phyloP scores from a whole-genome alignment of 2,797 vertebrate species.

The Sebastes wilsoni region DNA sequence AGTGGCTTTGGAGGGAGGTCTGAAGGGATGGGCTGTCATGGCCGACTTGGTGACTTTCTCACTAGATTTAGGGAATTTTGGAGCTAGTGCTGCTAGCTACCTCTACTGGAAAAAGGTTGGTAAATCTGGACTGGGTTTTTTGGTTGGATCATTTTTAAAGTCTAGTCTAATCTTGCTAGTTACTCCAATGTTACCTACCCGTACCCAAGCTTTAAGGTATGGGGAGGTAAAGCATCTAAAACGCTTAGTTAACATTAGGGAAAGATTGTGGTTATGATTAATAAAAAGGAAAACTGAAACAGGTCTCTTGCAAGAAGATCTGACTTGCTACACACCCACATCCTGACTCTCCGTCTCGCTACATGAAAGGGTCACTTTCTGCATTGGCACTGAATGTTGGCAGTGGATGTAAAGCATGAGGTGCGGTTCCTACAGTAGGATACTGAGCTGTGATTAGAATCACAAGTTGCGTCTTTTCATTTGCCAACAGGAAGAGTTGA shows the following conservation, averaged over 20 bases:
- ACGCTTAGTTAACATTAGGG: background rate
- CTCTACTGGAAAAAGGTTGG: no score
- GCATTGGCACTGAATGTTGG: background rate
- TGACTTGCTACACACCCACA: background rate
- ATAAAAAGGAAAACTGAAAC: background rate
- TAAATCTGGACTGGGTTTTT: no score
- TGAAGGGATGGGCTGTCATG: no score
- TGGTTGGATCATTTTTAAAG: no score
- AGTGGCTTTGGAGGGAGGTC: no score
- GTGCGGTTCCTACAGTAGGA: background rate
- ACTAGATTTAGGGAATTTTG: no score
- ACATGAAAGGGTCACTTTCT: background rate
- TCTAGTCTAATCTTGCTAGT: no score
- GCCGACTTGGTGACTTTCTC: no score
- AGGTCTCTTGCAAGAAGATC: background rate
- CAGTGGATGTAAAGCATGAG: background rate
- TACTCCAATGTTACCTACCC: no score
- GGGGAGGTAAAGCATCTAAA: background rate
- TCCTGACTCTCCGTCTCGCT: background rate
- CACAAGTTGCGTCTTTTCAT: background rate
- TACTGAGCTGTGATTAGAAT: background rate
- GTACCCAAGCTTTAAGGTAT: background rate
- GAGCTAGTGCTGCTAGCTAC: no score
- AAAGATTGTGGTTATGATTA: background rate
- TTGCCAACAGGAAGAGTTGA: background rate